Evolutionary conservation across 2,888 invertebrate species (phyloP), one percentile per base, ranked within the genome.

Genomic region (Ochropacha duplaris): DNA sequence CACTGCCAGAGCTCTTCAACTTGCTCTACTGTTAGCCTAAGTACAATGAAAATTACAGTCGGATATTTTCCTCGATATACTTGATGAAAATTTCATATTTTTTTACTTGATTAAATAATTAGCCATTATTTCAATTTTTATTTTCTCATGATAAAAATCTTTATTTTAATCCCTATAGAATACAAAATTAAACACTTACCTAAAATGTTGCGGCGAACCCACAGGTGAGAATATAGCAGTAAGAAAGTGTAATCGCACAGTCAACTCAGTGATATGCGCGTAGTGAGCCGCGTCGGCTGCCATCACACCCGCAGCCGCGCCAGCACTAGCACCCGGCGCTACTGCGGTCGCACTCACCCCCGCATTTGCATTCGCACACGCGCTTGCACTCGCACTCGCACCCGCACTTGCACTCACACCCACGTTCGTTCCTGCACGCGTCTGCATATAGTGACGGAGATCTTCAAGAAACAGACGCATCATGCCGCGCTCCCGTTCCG

Each of bases 1-100:
- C 98, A 98, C 69, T 96, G 96, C 99, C 98, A 99, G 4, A 99
- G 86, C 26, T 96, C 96, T 79, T 98, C 98, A 54, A 98, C 96
- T 92, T 99, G 98, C 62, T 97, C 97, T 60, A 97, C 94, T 62
- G 96, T 96, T 64, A 97, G 86, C 62, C 96, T 96, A 78, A 1
- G 28, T 31, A 39, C 11, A 52, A 54, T 52, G n/a, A 6, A 36
- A 36, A 36, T 4, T 1, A 36, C 4, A 36, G n/a, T 14, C 34
- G 1, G 12, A 12, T 12, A 34, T 14, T 14, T 34, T 2, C 34
- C 8, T 4, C 14, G 3, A 34, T 4, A 2, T 14, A 31, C 11
- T 9, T 31, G n/a, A n/a, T n/a, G n/a, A n/a, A n/a, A n/a, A n/a
- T n/a, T n/a, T n/a, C n/a, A n/a, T n/a, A n/a, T n/a, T n/a, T n/a